These are phyloP conservation scores for Catotricha subobsoleta DNA, from an alignment of 2,888 invertebrate genomes.

Conservation along the genomic window DNA sequence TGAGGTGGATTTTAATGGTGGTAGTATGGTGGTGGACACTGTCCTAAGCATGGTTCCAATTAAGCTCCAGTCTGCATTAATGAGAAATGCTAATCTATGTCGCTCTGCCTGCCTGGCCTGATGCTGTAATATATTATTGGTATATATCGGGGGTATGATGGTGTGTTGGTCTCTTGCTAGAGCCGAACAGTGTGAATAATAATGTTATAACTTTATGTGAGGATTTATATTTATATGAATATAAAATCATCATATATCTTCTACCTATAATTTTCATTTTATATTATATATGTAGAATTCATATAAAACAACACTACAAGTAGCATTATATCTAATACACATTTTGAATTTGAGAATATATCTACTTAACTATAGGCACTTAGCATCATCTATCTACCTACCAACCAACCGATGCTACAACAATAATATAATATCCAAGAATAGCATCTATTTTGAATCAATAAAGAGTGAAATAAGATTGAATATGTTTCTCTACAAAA, in stretches of 20 bases:
- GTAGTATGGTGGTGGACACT: constrained; percentile 1
- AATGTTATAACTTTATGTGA: constrained; percentile 1
- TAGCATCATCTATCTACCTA: too few species aligned
- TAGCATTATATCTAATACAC: too few species aligned
- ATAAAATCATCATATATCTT: too few species aligned
- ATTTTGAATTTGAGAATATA: too few species aligned
- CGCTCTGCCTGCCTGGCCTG: constrained; percentile 8
- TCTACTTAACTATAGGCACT: too few species aligned
- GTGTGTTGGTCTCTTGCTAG: too few species aligned
- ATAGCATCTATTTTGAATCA: not conserved
- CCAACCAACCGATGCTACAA: too few species aligned
- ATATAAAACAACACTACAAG: too few species aligned
- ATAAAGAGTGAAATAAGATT: constrained; percentile 3
- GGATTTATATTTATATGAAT: not conserved
- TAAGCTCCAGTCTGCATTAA: constrained; percentile 18
- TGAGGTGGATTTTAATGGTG: not conserved
- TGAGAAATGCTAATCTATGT: constrained; percentile 18
- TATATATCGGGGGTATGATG: not conserved
- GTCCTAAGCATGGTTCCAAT: constrained; percentile 13
- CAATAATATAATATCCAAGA: constrained; percentile 4
- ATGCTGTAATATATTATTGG: not conserved
- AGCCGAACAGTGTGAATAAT: constrained; percentile 4
- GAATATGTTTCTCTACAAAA: constrained; percentile 1
- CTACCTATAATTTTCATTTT: too few species aligned
- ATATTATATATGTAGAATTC: too few species aligned